Base-by-base conservation (phyloP, 2,113 vertebrate genomes). In the Cottus gobio region DNA sequence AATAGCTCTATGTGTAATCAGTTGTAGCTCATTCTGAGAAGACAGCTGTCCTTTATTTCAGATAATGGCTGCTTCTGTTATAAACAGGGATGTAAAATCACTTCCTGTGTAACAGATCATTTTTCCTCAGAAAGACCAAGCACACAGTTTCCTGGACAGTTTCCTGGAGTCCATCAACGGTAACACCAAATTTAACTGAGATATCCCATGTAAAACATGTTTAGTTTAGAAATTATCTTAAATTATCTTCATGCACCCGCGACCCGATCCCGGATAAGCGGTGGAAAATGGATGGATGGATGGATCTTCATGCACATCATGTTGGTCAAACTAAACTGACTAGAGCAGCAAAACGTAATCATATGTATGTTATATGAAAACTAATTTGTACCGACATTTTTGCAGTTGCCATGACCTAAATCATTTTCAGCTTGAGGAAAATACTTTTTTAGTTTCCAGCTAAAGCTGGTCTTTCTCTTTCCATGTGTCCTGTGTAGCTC, bases 61-160 rank as follows among this genome's bases (percentile, higher is more conserved):
- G 68, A 79, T 39, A 83, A 64, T 42, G 79, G 72, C 58, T 67
- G 50, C 46, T 34, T 24, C 54, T 30, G 26, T 44, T 44, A 34
- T 26, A 76, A 66, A 61, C 18, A 68, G 28, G 46, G 66, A 60
- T 24, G n/a, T 8, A 46, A 73, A 71, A 62, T 82, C 77, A 75
- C 73, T 86, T 85, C 85, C 80, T 81, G 70, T 71, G 24, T 76
- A 52, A 24, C 28, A 62, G 28, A 50, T 26, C 15, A 39, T 71
- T 68, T 62, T 65, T 65, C 71, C 30, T 9, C 12, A 34, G 71
- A 77, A 69, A 73, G 63, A 39, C 46, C 60, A 1, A 66, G n/a
- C 69, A 73, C 44, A 83, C 64, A 24, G 34, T 74, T 75, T 85
- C 82, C 68, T 30, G 64, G 46, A 64, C 56, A 77, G 54, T 50